Evolutionary conservation across 2,797 vertebrate species (phyloP), one percentile per base, ranked within the genome.

Genomic region (Sphenodon punctatus): DNA sequence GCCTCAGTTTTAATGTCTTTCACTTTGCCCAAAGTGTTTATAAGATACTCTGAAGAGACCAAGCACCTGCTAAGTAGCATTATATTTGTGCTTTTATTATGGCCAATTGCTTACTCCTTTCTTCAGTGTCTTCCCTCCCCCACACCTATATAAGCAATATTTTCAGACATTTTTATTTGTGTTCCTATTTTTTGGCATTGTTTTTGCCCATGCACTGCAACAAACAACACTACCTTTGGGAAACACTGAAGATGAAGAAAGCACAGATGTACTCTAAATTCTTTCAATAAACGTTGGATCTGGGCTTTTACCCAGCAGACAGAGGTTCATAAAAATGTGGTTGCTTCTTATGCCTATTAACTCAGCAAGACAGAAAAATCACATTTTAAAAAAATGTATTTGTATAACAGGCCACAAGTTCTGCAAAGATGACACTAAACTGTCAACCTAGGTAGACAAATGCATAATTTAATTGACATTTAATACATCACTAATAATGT

Each of bases 381-480:
- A 69, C 46, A 67, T 23, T 51, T 49, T 25, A 27, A 51, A 51
- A 49, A n/a, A n/a, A n/a, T n/a, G n/a, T n/a, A n/a, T n/a, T n/a
- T n/a, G n/a, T 51, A 49, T n/a, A 51, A 51, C 51, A 51, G 51
- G 49, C 51, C n/a, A 51, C 48, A 2, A 49, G 48, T 25, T 25
- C 48, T 48, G 48, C 12, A 14, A 49, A 49, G 11, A 10, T 22
- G 74, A 51, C 61, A 65, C 27, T 58, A 72, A 45, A 71, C 76
- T 80, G 48, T 53, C 78, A 75, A 67, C 65, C 88, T 70, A 84
- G 53, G 75, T 80, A 78, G 76, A 43, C 56, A 79, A 82, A 56
- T 60, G 65, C 34, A 22, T 63, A 65, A n/a, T 65, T 84, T 82
- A 1, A 81, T 72, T 75, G 75, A 43, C 34, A 65, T 82, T 81